These are phyloP conservation scores for Orchestes rusci DNA, from an alignment of 2,888 invertebrate genomes.

Conservation along the genomic window DNA sequence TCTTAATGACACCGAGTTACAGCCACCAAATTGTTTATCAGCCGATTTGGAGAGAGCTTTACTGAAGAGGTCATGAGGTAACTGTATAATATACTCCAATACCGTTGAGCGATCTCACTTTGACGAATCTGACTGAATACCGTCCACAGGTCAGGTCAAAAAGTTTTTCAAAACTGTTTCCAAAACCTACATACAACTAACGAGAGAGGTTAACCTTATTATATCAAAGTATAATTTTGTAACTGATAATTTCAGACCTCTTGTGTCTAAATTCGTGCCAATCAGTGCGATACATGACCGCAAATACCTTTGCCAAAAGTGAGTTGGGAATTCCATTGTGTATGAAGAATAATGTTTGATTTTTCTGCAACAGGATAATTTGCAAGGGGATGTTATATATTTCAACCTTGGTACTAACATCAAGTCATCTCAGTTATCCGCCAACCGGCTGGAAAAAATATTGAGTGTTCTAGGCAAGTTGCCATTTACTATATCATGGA, in stretches of 20 bases:
- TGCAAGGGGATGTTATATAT: slow-evolving; percentile 40
- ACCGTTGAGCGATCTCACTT: slow-evolving; percentile 37
- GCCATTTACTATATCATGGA: slow-evolving; percentile 45
- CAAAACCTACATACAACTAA: slow-evolving; percentile 26
- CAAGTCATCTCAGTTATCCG: slow-evolving; percentile 35
- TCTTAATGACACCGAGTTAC: slow-evolving; percentile 44
- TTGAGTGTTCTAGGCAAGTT: slow-evolving; percentile 38
- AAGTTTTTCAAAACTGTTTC: slow-evolving; percentile 28
- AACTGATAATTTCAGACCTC: slow-evolving; percentile 27
- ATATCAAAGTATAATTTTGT: slow-evolving; percentile 31
- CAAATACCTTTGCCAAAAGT: slow-evolving; percentile 32
- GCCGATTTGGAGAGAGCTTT: slow-evolving; percentile 44
- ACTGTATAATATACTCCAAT: slow-evolving; percentile 43
- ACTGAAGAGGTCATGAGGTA: slow-evolving; percentile 46
- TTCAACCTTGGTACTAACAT: slow-evolving; percentile 44
- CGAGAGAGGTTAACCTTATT: slow-evolving; percentile 31
- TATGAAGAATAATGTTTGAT: too few relatives aligned
- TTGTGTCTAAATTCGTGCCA: slow-evolving; percentile 30
- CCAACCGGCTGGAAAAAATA: slow-evolving; percentile 33
- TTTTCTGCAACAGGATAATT: too few relatives aligned
- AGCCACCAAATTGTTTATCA: slow-evolving; percentile 48
- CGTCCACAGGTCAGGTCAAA: slow-evolving; percentile 28
- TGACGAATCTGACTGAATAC: slow-evolving; percentile 41
- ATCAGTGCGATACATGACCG: slow-evolving; percentile 32
- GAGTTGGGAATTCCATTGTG: slow-evolving; percentile 17